Percentiles rank a stretch among this genome's conserved stretches.
phyloP scores from a whole-genome alignment of 2,888 invertebrate genomes.

The Oscheius onirici region DNA sequence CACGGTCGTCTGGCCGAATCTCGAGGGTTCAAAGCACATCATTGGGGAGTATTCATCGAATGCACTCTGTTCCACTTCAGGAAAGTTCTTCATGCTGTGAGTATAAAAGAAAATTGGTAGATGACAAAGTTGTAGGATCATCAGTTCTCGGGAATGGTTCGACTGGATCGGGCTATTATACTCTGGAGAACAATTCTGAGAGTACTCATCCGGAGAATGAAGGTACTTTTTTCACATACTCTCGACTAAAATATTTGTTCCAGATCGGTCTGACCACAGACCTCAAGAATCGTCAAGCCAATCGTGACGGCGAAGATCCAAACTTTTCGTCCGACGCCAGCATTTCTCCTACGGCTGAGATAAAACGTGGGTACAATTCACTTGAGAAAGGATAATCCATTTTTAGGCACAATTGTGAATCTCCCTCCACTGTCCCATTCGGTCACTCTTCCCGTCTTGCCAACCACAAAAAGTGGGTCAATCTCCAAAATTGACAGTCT shows the following conservation, averaged over 20 bases:
- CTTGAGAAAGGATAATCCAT: not conserved
- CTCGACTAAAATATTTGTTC: no score
- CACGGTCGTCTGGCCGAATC: constrained; percentile 53
- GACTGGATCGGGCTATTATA: constrained; percentile 51
- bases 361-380: not conserved
- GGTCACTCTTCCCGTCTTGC: constrained; percentile 9
- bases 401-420: constrained; percentile 3
- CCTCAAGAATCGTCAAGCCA: constrained; percentile 53
- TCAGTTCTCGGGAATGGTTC: constrained; percentile 41
- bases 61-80: constrained; percentile 62
- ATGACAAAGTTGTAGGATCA: constrained; percentile 36
- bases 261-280: constrained; percentile 52
- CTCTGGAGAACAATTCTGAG: constrained; percentile 56
- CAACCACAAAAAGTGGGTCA: constrained; percentile 18
- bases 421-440: constrained; percentile 24
- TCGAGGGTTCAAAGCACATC: constrained; percentile 56
- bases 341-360: constrained; percentile 16
- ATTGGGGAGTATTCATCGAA: constrained; percentile 65
- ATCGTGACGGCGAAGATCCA: constrained; percentile 35
- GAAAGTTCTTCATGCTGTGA: constrained; percentile 37
- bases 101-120: not conserved
- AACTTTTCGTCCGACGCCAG: constrained; percentile 12
- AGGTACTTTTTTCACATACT: constrained; percentile 36
- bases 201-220: constrained; percentile 59
- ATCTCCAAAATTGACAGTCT: constrained; percentile 5